Conservation (phyloP, 2,797 vertebrate species). For the Picus viridis region DNA sequence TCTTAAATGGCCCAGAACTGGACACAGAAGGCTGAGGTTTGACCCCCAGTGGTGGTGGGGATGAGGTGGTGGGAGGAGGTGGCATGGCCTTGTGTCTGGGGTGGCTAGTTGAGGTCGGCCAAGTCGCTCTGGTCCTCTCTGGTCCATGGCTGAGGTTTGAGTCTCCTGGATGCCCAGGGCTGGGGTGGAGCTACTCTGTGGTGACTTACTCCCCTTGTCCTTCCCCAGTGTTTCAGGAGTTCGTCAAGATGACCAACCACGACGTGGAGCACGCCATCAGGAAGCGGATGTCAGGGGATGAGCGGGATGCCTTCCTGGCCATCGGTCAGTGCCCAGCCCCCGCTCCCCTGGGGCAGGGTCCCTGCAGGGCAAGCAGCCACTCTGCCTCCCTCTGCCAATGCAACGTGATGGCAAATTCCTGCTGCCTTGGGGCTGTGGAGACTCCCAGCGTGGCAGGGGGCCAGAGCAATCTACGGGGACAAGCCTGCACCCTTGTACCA, state of each 20-base stretch:
- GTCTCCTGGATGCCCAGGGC: background rate
- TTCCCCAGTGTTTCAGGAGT: conserved; percentile 93
- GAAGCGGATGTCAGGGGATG: conserved; percentile 95
- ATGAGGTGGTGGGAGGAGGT: background rate
- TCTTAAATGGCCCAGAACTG: too few relatives aligned
- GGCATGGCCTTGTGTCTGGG: background rate
- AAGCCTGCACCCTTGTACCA: background rate
- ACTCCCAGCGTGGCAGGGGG: accelerated
- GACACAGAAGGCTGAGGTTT: background rate
- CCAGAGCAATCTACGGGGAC: accelerated
- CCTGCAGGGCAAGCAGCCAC: background rate
- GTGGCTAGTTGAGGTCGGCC: background rate
- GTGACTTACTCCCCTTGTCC: background rate
- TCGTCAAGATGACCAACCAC: conserved; percentile 91
- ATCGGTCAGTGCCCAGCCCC: conserved; percentile 83
- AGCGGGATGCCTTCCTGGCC: conserved; percentile 88
- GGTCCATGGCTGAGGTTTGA: accelerated
- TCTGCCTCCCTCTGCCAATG: background rate
- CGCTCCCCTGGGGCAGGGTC: background rate
- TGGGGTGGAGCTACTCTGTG: accelerated
- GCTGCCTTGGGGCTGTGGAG: background rate
- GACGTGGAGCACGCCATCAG: conserved; percentile 95
- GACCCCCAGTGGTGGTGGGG: background rate
- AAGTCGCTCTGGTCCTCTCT: background rate
- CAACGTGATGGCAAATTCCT: background rate